A percentile compares a stretch with the other conserved stretches of the same genome.
phyloP scores from a whole-genome alignment of 2,797 vertebrate species.

The Delichon dasypus region DNA sequence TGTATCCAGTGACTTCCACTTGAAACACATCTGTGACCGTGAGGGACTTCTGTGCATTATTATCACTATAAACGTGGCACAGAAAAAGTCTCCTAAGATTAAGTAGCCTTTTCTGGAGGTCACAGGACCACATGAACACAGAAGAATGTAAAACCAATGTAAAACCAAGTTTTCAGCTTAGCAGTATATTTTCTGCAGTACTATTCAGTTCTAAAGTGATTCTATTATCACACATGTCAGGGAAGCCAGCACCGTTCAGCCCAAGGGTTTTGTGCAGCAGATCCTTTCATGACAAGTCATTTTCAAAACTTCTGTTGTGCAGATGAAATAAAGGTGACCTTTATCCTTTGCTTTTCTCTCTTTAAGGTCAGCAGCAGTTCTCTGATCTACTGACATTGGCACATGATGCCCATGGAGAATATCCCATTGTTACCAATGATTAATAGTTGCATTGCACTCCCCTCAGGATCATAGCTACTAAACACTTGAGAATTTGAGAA shows the following conservation, averaged over 20 bases:
- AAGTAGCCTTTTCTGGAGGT: neutral
- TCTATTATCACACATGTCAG: neutral
- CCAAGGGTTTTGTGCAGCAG: neutral
- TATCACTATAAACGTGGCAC: neutral
- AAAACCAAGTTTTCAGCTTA: neutral
- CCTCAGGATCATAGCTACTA: neutral
- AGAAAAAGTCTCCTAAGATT: neutral
- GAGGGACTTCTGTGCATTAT: neutral
- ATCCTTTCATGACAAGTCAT: neutral
- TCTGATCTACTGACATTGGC: slow-evolving; percentile 27
- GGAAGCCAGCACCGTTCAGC: neutral
- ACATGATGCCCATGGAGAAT: neutral
- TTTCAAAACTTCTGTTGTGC: neutral
- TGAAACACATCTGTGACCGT: neutral
- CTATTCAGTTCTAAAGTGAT: neutral
- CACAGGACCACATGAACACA: neutral
- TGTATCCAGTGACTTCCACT: neutral
- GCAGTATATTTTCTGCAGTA: neutral
- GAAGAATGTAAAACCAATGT: neutral
- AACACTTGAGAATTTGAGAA: neutral
- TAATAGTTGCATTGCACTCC: neutral
- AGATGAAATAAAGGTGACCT: slow-evolving; percentile 55
- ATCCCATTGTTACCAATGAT: slow-evolving; percentile 4
- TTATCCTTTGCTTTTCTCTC: slow-evolving; percentile 48
- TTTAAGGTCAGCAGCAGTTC: slow-evolving; percentile 54